phyloP scores from a whole-genome alignment of 1,140 invertebrate genomes.

The Bombus terrestris region DNA sequence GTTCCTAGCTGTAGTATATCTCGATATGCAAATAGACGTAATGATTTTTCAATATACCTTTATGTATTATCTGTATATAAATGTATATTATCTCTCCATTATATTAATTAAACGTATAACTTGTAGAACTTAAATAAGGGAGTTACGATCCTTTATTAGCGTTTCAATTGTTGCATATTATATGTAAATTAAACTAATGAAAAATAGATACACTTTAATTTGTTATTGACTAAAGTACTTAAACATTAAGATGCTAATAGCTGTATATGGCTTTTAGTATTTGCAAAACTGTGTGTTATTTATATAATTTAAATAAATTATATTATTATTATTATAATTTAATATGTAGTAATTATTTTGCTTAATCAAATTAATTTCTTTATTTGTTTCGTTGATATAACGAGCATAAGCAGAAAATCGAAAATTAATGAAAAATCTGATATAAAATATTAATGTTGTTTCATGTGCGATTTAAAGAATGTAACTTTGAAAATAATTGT shows the following conservation, averaged over 20 bases:
- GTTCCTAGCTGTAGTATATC: conserved; percentile 66
- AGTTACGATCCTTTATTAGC: background rate
- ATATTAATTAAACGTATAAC: background rate
- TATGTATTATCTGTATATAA: background rate
- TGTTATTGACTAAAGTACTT: background rate
- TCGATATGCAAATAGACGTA: background rate
- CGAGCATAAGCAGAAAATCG: background rate
- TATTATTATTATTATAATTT: background rate
- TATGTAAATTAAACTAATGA: background rate
- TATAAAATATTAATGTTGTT: background rate
- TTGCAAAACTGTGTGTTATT: background rate
- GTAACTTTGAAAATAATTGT: background rate
- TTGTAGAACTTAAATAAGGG: background rate
- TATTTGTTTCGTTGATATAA: background rate
- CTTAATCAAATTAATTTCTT: background rate
- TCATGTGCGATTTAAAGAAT: background rate
- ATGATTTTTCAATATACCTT: background rate
- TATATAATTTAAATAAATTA: no score
- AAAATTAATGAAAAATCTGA: background rate
- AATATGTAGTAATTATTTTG: background rate
- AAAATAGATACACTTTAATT: background rate
- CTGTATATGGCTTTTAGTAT: background rate
- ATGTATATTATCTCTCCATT: background rate
- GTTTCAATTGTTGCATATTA: background rate
- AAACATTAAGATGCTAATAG: background rate